These are phyloP conservation scores for Coelinius sp. DNA, from an alignment of 2,888 invertebrate species.

Conservation along the genomic window DNA sequence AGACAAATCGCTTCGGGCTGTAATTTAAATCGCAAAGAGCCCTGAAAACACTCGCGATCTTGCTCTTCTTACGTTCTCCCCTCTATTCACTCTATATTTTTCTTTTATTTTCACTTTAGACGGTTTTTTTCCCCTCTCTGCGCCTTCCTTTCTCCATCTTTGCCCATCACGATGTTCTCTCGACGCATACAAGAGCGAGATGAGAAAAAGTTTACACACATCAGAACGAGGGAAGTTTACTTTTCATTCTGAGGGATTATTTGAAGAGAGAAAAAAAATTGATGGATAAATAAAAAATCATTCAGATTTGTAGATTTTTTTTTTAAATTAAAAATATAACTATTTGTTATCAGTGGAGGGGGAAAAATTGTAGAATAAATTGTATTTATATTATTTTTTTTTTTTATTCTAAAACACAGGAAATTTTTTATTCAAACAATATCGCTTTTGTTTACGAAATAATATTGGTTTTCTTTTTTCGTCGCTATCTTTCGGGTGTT, in stretches of 20 bases:
- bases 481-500: constrained; percentile 2
- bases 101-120: constrained; percentile 46
- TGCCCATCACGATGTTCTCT: background rate
- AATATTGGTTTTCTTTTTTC: background rate
- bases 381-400: background rate
- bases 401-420: constrained; percentile 21
- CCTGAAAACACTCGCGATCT: constrained; percentile 39
- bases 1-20: constrained; percentile 51
- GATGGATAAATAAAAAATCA: background rate
- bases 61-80: constrained; percentile 47
- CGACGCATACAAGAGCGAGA: background rate
- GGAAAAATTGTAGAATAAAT: background rate
- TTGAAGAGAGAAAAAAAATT: background rate
- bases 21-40: constrained; percentile 54
- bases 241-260: background rate
- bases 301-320: background rate
- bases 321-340: background rate
- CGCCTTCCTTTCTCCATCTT: constrained; percentile 6
- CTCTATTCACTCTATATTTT: constrained; percentile 53
- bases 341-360: too few relatives aligned
- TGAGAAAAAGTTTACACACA: constrained; percentile 11
- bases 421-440: constrained; percentile 11
- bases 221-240: background rate
- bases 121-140: constrained; percentile 30
- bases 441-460: constrained; percentile 13